These are phyloP conservation scores for Echinarachnius parma DNA, from an alignment of 53 echinoderm and acorn worm genomes.

Conservation along the genomic window DNA sequence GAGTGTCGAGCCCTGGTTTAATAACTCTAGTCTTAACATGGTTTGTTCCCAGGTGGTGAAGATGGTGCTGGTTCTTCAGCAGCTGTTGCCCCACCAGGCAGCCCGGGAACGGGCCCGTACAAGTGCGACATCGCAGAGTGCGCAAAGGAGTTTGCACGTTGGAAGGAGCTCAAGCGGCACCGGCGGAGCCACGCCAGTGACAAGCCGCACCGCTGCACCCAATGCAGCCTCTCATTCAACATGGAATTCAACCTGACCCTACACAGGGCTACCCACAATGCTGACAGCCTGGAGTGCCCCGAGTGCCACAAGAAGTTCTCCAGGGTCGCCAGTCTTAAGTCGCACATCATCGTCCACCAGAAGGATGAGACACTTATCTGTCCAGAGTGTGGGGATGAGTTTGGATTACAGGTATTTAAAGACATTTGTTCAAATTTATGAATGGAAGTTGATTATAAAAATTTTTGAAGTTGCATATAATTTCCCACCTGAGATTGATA, in stretches of 20 bases:
- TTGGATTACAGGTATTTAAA: slow-evolving; percentile 70
- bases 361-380: slow-evolving; percentile 89
- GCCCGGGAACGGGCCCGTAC: slow-evolving; percentile 61
- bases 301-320: slow-evolving; percentile 90
- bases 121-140: slow-evolving; percentile 75
- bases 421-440: too few species aligned
- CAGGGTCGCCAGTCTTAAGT: slow-evolving; percentile 92
- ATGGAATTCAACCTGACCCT: slow-evolving; percentile 90
- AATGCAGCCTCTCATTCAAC: slow-evolving; percentile 81
- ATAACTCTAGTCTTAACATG: too few species aligned
- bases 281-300: slow-evolving; percentile 72
- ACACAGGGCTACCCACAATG: slow-evolving; percentile 80
- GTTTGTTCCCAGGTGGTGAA: too few species aligned
- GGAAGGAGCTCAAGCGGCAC: slow-evolving; percentile 73
- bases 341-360: slow-evolving; percentile 94
- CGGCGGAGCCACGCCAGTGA: slow-evolving; percentile 74
- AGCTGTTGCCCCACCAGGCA: slow-evolving; percentile 6
- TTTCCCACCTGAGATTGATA: too few species aligned
- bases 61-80: not conserved
- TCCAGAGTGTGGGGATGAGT: slow-evolving; percentile 95
- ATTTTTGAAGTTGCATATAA: too few species aligned
- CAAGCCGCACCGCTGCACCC: slow-evolving; percentile 82
- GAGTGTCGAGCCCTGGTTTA: too few species aligned
- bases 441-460: too few species aligned
- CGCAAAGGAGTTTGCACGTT: slow-evolving; percentile 59